phyloP scores from a whole-genome alignment of 2,797 vertebrate genomes.

The Valencia hispanica region DNA sequence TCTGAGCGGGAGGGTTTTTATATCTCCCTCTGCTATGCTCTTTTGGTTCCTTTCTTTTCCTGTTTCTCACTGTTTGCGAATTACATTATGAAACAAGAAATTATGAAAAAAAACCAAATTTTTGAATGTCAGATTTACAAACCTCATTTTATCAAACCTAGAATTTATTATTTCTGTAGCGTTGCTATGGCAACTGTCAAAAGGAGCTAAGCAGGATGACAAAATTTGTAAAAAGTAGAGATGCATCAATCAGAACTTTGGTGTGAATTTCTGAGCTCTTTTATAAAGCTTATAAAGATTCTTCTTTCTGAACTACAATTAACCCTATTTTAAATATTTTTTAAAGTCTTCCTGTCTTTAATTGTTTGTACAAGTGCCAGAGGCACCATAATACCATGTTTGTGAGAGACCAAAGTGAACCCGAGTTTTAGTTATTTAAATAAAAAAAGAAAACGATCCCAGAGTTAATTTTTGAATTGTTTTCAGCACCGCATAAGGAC shows the following conservation, averaged over 20 bases:
- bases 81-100: conserved; percentile 17
- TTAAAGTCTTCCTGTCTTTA: neutral
- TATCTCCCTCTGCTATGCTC: conserved; percentile 35
- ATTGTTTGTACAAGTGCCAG: neutral
- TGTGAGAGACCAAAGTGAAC: neutral
- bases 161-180: conserved; percentile 54
- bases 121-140: conserved; percentile 55
- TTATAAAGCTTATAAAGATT: neutral
- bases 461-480: neutral
- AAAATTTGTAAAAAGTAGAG: conserved; percentile 43
- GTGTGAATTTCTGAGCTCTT: neutral
- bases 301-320: neutral
- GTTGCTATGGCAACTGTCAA: conserved; percentile 72
- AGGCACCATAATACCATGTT: neutral
- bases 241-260: neutral
- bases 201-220: conserved; percentile 56
- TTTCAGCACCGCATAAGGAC: neutral
- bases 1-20: conserved; percentile 56
- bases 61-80: conserved; percentile 14
- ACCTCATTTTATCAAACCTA: conserved; percentile 58
- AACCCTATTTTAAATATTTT: neutral
- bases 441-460: no score
- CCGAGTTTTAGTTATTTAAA: no score
- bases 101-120: conserved; percentile 40
- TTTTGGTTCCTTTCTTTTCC: conserved; percentile 28